Percentiles rank a stretch among this genome's conserved stretches.
phyloP scores from a whole-genome alignment of 2,797 vertebrate species.

The Falco novaeseelandiae region DNA sequence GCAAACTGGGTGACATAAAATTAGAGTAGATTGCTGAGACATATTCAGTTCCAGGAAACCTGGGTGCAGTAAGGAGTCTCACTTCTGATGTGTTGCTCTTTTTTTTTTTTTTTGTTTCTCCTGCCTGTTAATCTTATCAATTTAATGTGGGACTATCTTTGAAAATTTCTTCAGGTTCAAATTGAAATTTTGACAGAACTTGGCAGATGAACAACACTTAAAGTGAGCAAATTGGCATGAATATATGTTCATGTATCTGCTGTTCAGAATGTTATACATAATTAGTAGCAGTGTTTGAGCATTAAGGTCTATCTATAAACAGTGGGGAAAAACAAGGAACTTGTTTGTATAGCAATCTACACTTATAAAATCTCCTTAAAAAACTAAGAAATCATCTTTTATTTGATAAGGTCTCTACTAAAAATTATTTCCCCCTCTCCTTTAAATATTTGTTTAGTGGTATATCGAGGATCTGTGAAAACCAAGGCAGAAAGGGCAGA shows the following conservation, averaged over 20 bases:
- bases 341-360: neutral
- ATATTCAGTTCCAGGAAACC: neutral
- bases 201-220: neutral
- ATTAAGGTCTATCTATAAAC: neutral
- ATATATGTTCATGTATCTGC: neutral
- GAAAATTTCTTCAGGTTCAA: neutral
- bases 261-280: neutral
- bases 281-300: neutral
- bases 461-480: neutral
- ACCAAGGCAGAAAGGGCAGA: neutral
- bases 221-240: neutral
- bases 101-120: neutral
- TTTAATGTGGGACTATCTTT: neutral
- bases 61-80: neutral
- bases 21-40: neutral
- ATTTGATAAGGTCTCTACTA: neutral
- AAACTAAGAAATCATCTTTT: neutral
- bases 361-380: neutral
- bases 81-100: neutral
- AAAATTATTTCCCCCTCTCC: rapidly evolving
- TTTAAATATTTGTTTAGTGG: neutral
- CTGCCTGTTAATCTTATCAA: neutral
- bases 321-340: neutral
- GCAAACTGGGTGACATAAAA: neutral
- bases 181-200: neutral